phyloP scores from a whole-genome alignment of 2,113 vertebrate genomes.

The Paratilapia polleni region DNA sequence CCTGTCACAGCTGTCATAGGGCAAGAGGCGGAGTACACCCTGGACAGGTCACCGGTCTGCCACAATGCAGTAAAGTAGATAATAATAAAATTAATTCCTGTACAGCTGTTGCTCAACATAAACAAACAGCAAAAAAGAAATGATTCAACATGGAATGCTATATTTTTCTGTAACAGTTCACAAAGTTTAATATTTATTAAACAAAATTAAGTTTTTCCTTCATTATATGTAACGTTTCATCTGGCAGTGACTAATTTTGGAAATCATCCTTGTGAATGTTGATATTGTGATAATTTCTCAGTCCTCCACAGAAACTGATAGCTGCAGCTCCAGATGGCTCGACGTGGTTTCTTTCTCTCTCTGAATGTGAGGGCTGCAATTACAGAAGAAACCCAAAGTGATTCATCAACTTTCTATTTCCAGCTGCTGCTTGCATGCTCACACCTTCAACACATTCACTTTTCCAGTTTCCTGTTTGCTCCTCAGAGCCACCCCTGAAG shows the following conservation, averaged over 20 bases:
- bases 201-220: not conserved
- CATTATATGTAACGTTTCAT: conserved; percentile 24
- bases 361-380: conserved; percentile 29
- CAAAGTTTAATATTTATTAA: not conserved
- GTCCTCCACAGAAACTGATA: not conserved
- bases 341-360: not conserved
- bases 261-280: not conserved
- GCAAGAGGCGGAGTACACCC: too few relatives aligned
- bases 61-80: too few relatives aligned
- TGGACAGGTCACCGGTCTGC: too few relatives aligned
- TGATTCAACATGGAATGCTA: not conserved
- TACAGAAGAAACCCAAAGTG: conserved; percentile 46
- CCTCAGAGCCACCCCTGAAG: not conserved
- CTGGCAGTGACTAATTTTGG: conserved; percentile 18
- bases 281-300: conserved; percentile 7
- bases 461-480: conserved; percentile 9
- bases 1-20: too few relatives aligned
- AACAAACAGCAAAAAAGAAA: not conserved
- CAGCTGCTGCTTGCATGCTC: conserved; percentile 34
- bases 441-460: conserved; percentile 34
- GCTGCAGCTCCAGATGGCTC: conserved; percentile 46
- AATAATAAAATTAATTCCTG: too few relatives aligned
- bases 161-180: not conserved
- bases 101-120: not conserved
- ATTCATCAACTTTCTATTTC: conserved; percentile 59